Evolutionary conservation across 2,113 vertebrate species (phyloP).

Genomic region (Pseudonaja textilis): DNA sequence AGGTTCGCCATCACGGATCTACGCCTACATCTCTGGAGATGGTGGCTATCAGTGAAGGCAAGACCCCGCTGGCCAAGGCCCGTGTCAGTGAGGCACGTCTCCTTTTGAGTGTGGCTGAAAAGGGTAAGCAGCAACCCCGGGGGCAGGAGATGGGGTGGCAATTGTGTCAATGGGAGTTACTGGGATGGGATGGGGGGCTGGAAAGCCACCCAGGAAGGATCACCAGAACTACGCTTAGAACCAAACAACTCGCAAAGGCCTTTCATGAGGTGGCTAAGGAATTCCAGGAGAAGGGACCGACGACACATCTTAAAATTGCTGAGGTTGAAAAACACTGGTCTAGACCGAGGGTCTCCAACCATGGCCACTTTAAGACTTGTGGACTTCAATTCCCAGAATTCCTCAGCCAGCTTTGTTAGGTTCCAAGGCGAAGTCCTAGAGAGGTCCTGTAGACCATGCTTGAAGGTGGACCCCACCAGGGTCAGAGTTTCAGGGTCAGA

Average conservation of each 20-base stretch:
- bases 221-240: background rate
- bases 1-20: too few relatives aligned
- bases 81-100: background rate
- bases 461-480: background rate
- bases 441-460: background rate
- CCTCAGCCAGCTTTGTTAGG: too few relatives aligned
- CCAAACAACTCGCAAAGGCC: background rate
- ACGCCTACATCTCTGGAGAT: background rate
- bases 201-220: background rate
- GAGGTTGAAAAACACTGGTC: background rate
- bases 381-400: too few relatives aligned
- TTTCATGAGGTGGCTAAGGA: background rate
- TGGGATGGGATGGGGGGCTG: background rate
- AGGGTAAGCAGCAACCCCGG: background rate
- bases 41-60: background rate
- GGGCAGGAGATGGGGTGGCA: background rate
- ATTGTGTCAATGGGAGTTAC: background rate
- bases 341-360: background rate
- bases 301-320: background rate
- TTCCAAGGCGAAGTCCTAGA: too few relatives aligned
- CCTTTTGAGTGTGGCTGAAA: background rate
- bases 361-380: too few relatives aligned
- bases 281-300: background rate
- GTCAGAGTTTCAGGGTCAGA: background rate
- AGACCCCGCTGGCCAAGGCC: background rate